Base-by-base conservation (phyloP, 1,140 invertebrate genomes). In the Vanessa tameamea region DNA sequence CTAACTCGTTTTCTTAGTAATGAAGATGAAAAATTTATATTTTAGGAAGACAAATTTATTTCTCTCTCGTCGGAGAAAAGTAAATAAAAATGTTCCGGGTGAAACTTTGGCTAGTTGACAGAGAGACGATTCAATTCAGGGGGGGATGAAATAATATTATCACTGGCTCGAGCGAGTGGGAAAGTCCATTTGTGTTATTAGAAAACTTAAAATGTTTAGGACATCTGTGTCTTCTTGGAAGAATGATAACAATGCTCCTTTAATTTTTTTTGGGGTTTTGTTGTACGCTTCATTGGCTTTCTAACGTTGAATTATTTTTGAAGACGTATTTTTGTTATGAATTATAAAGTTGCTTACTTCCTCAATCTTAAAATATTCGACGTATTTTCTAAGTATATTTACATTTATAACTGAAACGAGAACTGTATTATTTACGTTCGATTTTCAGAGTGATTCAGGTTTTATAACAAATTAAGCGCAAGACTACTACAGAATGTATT, bases 71-170 rank as follows among this genome's bases (percentile, higher is more conserved):
- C 71, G 57, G 72, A 78, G 73, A 67, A 78, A 84, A 70, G 81
- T 87, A 87, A 85, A 85, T 82, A 87, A 84, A 81, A 84, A 81
- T 78, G 79, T 80, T 77, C 70, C 69, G 71, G 77, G 74, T 81
- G 66, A 82, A 85, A 87, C 78, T 84, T 84, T 65, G 70, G 67
- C 75, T 85, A 85, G 82, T 84, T 85, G 78, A 82, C 78, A 79
- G 78, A 80, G 83, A 80, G 83, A 85, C 74, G 82, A 77, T 83
- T 84, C 77, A 84, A 85, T 81, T 78, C 72, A 81, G 83, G 78
- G 77, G 77, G 79, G 79, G 76, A 83, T 83, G 77, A 82, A 86
- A 88, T 86, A 88, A 88, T 88, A 88, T 88, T 88, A 84, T 85
- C 79, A 84, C 73, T 79, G 80, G 83, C 78, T 72, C 72, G 75